These are phyloP conservation scores for Bubo scandiacus DNA, from an alignment of 2,113 vertebrate genomes.

Conservation along the genomic window DNA sequence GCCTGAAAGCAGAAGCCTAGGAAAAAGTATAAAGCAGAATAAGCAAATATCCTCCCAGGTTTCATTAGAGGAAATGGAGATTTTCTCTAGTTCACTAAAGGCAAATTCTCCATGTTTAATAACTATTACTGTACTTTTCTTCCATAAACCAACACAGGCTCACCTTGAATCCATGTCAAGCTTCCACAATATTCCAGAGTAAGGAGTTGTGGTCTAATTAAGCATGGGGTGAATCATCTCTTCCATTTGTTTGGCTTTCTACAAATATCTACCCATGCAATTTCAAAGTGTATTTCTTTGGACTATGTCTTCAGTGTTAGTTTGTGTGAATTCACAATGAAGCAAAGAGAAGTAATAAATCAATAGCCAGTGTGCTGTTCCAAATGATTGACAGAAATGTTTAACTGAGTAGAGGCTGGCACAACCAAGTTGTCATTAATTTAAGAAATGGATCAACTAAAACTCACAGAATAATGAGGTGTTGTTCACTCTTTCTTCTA, in stretches of 20 bases:
- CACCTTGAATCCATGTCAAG: background rate
- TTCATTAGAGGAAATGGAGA: background rate
- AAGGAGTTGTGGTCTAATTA: background rate
- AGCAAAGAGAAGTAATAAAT: background rate
- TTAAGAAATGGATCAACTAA: background rate
- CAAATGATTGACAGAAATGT: background rate
- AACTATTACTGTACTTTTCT: background rate
- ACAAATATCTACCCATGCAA: background rate
- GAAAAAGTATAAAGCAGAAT: background rate
- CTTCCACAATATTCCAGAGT: background rate
- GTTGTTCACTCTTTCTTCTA: background rate
- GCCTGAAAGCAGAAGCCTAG: background rate
- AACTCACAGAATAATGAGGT: background rate
- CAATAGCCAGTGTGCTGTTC: accelerated
- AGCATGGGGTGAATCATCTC: background rate
- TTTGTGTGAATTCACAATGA: background rate
- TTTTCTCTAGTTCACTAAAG: background rate
- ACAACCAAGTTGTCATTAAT: background rate
- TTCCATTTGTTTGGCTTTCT: background rate
- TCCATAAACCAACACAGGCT: background rate
- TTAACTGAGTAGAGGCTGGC: background rate
- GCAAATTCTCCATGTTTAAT: background rate
- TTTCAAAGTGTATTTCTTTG: background rate
- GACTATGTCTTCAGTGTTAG: background rate
- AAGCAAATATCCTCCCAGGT: background rate